Base-by-base conservation (phyloP, 2,888 invertebrate species). In the Steinernema carpocapsae region DNA sequence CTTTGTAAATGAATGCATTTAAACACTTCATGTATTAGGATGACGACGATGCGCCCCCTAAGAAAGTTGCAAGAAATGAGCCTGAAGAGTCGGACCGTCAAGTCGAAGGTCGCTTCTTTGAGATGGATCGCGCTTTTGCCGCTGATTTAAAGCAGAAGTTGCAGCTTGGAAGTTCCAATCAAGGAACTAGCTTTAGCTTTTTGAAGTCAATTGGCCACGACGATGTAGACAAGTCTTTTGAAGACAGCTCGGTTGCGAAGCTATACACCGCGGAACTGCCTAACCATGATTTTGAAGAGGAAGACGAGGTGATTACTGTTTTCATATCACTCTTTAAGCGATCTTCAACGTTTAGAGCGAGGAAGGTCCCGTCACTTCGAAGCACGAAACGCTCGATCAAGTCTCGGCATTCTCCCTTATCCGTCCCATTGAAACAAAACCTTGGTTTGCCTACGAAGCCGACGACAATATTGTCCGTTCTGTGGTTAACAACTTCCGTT, bases 41-140 rank as follows among this genome's bases (percentile, higher is more conserved):
- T 2, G 64, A 64, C 1, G 64, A 64, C 1, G 64, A 64, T 32
- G 64, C 64, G 24, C 64, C 64, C 24, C 64, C 64, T 12, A 64
- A 64, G 64, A 64, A 64, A 64, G 19, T 64, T 12, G 64, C 64
- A 4, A 64, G 32, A 19, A 64, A 1, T 7, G 64, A 56, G 43
- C 43, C 48, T 29, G 37, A 32, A n/a, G 64, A 10, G 1, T 29
- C 64, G 1, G 64, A 64, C 3, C 64, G 64, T 17, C 45, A 77
- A 46, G 72, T 70, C 17, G 76, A 77, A 59, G 72, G 76, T n/a
- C 76, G 76, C 1, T 82, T 79, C 59, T 82, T 76, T 72, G 77
- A 81, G 71, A 78, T 82, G 75, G 82, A 83, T 64, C 74, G 74
- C 12, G 56, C 51, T 14, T 83, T 83, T 72, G 80, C 81, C 1